Evolutionary conservation across 2,113 vertebrate genomes (phyloP).

Genomic region (Erythrocercus mccallii): DNA sequence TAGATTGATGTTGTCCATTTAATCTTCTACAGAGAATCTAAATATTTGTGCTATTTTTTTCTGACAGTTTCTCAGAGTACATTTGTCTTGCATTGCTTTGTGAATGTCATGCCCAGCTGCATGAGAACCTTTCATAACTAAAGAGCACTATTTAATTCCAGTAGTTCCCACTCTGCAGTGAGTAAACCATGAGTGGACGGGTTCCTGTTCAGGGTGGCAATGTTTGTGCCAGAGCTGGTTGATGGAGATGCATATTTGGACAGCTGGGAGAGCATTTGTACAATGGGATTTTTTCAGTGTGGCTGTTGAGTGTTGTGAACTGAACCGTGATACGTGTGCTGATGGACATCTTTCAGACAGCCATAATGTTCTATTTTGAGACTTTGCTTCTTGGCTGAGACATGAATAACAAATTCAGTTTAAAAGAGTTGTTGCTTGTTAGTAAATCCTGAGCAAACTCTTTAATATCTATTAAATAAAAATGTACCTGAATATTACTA

Average conservation of each 20-base stretch:
- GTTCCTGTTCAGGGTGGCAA: neutral
- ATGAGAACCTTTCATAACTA: neutral
- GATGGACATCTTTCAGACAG: neutral
- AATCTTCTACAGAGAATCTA: neutral
- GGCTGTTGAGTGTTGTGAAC: neutral
- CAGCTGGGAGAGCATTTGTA: neutral
- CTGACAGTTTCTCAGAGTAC: neutral
- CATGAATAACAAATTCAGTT: neutral
- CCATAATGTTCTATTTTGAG: neutral
- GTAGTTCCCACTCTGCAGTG: neutral
- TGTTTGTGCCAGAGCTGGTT: neutral
- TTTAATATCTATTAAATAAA: neutral
- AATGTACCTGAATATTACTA: neutral
- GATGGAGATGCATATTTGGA: neutral
- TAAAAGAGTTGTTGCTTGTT: neutral
- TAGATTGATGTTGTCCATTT: neutral
- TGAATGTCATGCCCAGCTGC: neutral
- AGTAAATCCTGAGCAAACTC: neutral
- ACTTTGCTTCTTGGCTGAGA: neutral
- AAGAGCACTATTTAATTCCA: neutral
- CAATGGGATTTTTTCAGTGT: neutral
- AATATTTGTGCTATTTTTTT: neutral
- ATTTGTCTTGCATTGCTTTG: neutral
- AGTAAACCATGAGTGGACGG: neutral
- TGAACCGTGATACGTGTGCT: neutral